Evolutionary conservation across 2,113 vertebrate species (phyloP), one percentile per base, ranked within the genome.

Genomic region (Seriola aureovittata): DNA sequence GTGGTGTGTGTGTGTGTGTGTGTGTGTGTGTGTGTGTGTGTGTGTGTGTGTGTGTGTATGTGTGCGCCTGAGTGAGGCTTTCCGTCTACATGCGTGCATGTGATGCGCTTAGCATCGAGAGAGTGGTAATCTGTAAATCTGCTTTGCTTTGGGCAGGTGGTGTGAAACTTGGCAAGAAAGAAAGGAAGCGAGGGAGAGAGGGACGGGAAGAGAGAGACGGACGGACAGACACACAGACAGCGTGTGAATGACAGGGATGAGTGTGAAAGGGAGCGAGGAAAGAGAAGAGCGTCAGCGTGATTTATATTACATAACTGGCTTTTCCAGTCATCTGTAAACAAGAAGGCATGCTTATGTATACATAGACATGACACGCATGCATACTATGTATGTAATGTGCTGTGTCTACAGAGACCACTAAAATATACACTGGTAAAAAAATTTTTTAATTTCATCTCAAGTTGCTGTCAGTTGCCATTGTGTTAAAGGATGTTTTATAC

Each of bases 111-210:
- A 93, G 92, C 73, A 75, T 77, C 62, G 76, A 87, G 91, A 90
- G 77, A 69, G 72, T 90, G 90, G 88, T 95, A 94, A 95, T 94
- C 94, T 93, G 91, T 87, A 95, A 95, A 95, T 94, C 93, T 92
- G 92, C 93, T 94, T 95, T 93, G 93, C 90, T 82, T 89, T 72
- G 73, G 85, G 85, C 90, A 89, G 81, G 85, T 92, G 87, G 92
- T 91, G 92, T 92, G 90, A 95, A 95, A 94, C 72, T 88, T 93
- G 92, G 91, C 86, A 63, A 82, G 72, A 55, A 81, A 76, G 80
- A 63, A 63, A 70, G 62, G 78, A 65, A 80, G 57, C 71, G 81
- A 75, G 48, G 38, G 68, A 64, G 60, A 72, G 72, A 25, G 54
- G 54, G 54, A 83, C 19, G 25, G 67, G 54, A 74, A 46, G 55